Conservation (phyloP, 2,888 invertebrate genomes). For the Digitonthophagus gazella region DNA sequence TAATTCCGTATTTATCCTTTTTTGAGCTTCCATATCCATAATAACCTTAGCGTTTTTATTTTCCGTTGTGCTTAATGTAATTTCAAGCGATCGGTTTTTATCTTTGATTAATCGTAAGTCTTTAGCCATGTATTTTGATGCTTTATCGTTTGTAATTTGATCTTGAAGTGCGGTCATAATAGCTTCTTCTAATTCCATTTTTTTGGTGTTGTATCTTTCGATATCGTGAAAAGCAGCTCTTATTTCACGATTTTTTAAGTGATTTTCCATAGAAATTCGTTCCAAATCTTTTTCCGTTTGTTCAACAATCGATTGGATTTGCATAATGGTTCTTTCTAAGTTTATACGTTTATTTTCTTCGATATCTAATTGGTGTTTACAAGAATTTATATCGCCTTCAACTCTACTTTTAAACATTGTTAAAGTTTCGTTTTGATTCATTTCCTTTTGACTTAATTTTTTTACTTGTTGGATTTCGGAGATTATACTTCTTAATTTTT, state of each 20-base stretch:
- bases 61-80: constrained; percentile 56
- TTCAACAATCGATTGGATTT: constrained; percentile 59
- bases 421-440: constrained; percentile 64
- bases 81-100: constrained; percentile 52
- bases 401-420: constrained; percentile 61
- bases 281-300: constrained; percentile 63
- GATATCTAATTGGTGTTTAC: constrained; percentile 52
- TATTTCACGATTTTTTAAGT: not conserved
- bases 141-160: constrained; percentile 67
- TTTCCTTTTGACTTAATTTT: constrained; percentile 64
- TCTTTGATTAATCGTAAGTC: constrained; percentile 51
- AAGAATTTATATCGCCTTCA: constrained; percentile 55
- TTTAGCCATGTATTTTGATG: constrained; percentile 56
- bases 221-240: constrained; percentile 45
- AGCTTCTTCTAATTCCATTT: constrained; percentile 62
- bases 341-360: constrained; percentile 56
- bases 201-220: constrained; percentile 56
- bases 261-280: constrained; percentile 42
- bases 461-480: constrained; percentile 66
- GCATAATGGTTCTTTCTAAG: constrained; percentile 57
- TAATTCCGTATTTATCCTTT: constrained; percentile 39
- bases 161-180: constrained; percentile 65
- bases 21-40: constrained; percentile 59
- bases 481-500: constrained; percentile 38
- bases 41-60: constrained; percentile 59